These are phyloP conservation scores for Zootermopsis nevadensis DNA, from an alignment of 2,888 invertebrate genomes.

Conservation along the genomic window DNA sequence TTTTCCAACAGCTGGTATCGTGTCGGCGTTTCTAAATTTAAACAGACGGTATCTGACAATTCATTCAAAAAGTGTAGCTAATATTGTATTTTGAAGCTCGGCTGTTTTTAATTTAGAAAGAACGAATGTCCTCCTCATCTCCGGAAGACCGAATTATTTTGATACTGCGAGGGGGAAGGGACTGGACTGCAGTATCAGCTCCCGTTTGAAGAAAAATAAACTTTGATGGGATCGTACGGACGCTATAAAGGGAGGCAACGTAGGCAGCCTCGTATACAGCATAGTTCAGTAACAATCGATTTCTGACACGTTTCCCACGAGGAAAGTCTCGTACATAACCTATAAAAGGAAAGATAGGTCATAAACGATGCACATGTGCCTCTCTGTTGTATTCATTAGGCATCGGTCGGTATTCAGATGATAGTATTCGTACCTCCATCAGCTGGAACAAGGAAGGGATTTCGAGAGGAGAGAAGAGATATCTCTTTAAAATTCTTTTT, in stretches of 20 bases:
- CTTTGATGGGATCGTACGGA: background rate
- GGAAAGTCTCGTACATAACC: background rate
- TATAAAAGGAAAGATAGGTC: background rate
- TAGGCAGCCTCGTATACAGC: background rate
- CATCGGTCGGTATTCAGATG: background rate
- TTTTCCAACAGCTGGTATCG: no score
- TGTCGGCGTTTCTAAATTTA: no score
- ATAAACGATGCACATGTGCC: background rate
- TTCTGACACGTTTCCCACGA: conserved; percentile 1
- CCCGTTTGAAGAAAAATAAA: no score
- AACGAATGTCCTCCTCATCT: no score
- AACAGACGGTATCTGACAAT: no score
- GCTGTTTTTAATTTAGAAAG: no score
- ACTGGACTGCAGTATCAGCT: no score
- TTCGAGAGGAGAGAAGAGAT: background rate
- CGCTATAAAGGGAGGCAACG: background rate
- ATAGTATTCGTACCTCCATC: background rate
- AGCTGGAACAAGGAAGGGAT: background rate
- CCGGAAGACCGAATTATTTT: no score
- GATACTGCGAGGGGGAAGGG: no score
- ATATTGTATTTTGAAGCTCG: no score
- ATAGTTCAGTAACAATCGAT: background rate
- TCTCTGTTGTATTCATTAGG: background rate
- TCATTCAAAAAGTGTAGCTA: no score
- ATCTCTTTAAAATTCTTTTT: no score